Percentiles rank a stretch among this genome's conserved stretches.
Conservation (phyloP, 2,888 invertebrate species). For the Dicyrtomina minuta region DNA sequence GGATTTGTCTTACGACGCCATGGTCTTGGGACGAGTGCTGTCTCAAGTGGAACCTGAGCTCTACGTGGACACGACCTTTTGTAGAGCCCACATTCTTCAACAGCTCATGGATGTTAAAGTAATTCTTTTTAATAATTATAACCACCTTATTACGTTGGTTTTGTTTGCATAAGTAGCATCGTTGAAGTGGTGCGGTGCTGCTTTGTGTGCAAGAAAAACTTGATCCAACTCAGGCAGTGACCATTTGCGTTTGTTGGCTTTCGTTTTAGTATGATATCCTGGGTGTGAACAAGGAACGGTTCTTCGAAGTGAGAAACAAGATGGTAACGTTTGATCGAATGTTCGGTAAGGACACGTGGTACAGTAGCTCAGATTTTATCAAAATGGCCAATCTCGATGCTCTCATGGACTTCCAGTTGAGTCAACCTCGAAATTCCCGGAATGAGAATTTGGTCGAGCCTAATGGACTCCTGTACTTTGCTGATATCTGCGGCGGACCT, state of each 20-base stretch:
- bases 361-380: constrained; percentile 79
- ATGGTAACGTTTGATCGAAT: constrained; percentile 21
- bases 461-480: constrained; percentile 74
- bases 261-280: constrained; percentile 12
- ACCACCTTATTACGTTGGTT: too few relatives aligned
- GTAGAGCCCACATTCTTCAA: constrained; percentile 41
- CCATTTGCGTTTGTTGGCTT: not conserved
- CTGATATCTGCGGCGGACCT: constrained; percentile 95
- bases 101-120: constrained; percentile 51
- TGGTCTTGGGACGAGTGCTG: constrained; percentile 42
- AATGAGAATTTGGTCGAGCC: constrained; percentile 57
- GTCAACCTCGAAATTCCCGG: constrained; percentile 67
- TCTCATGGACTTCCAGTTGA: constrained; percentile 86
- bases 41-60: constrained; percentile 39
- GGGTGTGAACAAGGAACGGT: constrained; percentile 9
- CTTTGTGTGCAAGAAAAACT: too few relatives aligned
- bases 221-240: not conserved
- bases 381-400: constrained; percentile 98
- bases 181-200: too few relatives aligned
- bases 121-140: constrained; percentile 9
- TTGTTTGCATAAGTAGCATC: too few relatives aligned
- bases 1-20: constrained; percentile 39
- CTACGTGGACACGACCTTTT: constrained; percentile 49
- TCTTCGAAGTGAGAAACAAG: constrained; percentile 3
- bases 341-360: constrained; percentile 59